phyloP scores from a whole-genome alignment of 2,113 vertebrate genomes.

The Pelobates fuscus region DNA sequence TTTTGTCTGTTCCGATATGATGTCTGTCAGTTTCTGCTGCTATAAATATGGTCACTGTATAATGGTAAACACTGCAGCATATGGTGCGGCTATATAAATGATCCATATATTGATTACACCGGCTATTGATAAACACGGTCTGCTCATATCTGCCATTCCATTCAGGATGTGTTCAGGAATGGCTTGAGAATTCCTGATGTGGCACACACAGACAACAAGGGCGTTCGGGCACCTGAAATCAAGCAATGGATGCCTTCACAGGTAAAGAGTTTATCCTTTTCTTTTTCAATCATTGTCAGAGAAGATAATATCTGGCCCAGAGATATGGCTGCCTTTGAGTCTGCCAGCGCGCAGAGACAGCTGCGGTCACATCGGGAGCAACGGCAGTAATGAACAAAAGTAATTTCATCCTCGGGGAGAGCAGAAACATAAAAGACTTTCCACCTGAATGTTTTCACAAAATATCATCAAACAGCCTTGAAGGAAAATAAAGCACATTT shows the following conservation, averaged over 20 bases:
- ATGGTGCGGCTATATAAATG: too few species aligned
- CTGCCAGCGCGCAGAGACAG: not conserved
- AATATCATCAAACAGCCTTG: not conserved
- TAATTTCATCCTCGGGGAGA: constrained; percentile 18
- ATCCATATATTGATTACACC: too few species aligned
- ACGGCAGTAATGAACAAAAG: not conserved
- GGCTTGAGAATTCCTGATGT: not conserved
- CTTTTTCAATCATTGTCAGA: constrained; percentile 13
- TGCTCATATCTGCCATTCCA: too few species aligned
- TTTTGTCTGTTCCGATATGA: too few species aligned
- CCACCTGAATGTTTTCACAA: constrained; percentile 8
- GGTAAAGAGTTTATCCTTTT: not conserved
- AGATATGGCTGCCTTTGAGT: not conserved
- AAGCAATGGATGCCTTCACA: not conserved
- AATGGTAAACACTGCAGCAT: too few species aligned
- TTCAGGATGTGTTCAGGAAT: not conserved
- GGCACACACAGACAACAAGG: not conserved
- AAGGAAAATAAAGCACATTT: constrained; percentile 1
- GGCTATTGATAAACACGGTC: too few species aligned
- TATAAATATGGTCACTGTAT: too few species aligned
- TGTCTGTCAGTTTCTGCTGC: too few species aligned
- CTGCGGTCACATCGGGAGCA: constrained; percentile 7
- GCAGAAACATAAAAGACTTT: constrained; percentile 20
- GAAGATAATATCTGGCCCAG: constrained; percentile 3
- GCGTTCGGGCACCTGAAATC: too few species aligned